A percentile compares a stretch with the other conserved stretches of the same genome.
Evolutionary conservation across 2,888 invertebrate genomes (phyloP).

Genomic region (Syrista parreyssii): DNA sequence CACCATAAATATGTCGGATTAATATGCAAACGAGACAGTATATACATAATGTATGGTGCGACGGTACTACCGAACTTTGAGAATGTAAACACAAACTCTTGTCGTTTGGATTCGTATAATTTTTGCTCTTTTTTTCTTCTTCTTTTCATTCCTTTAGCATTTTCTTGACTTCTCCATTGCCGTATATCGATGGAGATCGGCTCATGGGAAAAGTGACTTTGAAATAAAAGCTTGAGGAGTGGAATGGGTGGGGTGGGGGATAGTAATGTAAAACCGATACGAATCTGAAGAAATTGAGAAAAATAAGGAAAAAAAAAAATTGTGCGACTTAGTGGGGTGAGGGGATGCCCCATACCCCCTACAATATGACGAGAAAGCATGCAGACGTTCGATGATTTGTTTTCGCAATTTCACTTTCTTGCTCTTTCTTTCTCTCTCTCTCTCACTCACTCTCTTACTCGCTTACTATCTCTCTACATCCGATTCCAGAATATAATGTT

Average conservation of each 20-base stretch:
- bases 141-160: conserved; percentile 1
- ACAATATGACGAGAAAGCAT: not conserved
- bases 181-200: not conserved
- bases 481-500: not conserved
- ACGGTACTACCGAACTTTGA: conserved; percentile 30
- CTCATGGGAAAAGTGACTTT: not conserved
- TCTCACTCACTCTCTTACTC: not conserved
- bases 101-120: not conserved
- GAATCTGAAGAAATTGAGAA: not conserved
- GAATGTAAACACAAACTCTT: conserved; percentile 22
- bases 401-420: not conserved
- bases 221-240: not conserved
- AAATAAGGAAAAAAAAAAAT: too few species aligned
- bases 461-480: not conserved
- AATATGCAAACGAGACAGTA: conserved; percentile 38
- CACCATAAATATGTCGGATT: conserved; percentile 44
- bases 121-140: conserved; percentile 3
- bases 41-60: conserved; percentile 39
- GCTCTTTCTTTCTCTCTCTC: not conserved
- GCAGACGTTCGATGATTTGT: not conserved
- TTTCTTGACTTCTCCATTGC: not conserved
- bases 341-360: too few species aligned
- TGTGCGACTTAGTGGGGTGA: too few species aligned
- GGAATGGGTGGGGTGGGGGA: too few species aligned
- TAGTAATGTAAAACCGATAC: not conserved